Percentiles rank a stretch among this genome's conserved stretches.
Conservation (phyloP, 64 coral and sea anemone genomes). For the Dendronephthya gigantea region DNA sequence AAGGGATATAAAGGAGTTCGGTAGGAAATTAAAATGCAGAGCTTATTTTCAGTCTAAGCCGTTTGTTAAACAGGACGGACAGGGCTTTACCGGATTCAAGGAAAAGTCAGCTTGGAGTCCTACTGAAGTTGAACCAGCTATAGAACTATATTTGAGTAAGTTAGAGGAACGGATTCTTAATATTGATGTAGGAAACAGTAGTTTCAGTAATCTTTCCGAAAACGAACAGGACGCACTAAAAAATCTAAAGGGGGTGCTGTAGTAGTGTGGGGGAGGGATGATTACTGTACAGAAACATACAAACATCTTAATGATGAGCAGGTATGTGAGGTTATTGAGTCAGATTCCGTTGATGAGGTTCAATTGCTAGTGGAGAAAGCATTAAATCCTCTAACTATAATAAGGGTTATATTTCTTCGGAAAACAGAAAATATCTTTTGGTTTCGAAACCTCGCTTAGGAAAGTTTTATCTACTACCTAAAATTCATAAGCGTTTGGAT, state of each 20-base stretch:
- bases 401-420: not conserved
- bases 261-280: slow-evolving; percentile 15
- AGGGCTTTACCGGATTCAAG: not conserved
- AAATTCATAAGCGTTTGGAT: slow-evolving; percentile 31
- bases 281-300: slow-evolving; percentile 21
- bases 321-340: not conserved
- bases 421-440: slow-evolving; percentile 15
- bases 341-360: slow-evolving; percentile 14
- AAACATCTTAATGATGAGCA: slow-evolving; percentile 25
- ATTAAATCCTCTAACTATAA: not conserved
- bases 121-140: not conserved
- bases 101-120: slow-evolving; percentile 29
- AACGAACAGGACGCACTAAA: slow-evolving; percentile 28
- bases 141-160: slow-evolving; percentile 6
- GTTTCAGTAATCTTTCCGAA: not conserved
- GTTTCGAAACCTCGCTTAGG: not conserved
- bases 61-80: not conserved
- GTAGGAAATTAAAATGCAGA: not conserved
- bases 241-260: slow-evolving; percentile 27
- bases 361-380: slow-evolving; percentile 21
- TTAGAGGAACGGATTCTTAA: slow-evolving; percentile 11
- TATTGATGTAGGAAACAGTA: not conserved
- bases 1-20: slow-evolving; percentile 14
- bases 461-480: slow-evolving; percentile 36
- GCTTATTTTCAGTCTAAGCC: slow-evolving; percentile 28